Base-by-base conservation (phyloP, 2,797 vertebrate species). In the Hephaestus fuliginosus region DNA sequence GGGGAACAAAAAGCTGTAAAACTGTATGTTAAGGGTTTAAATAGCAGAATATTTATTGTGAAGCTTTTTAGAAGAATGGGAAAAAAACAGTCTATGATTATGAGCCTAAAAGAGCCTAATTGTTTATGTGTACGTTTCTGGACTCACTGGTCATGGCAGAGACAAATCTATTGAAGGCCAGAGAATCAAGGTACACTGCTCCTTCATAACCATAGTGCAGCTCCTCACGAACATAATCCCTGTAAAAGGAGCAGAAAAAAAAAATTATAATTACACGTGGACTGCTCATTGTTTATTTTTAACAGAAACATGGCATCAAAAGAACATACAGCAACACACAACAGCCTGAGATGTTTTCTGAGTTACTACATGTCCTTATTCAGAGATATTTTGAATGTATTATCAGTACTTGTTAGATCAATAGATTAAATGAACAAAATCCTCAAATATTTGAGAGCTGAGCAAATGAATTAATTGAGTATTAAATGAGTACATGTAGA, bases 141-240 rank as follows among this genome's bases (percentile, higher is more conserved):
- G 51, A 91, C 95, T 91, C 87, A 96, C 97, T 95, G 25, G 96
- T 95, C 36, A 97, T 91, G 0, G 95, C 89, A 39, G 96, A 95
- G 79, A 96, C 82, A 53, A 96, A 96, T 83, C 94, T 92, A 60
- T 94, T 93, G 66, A 97, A 93, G 7, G 94, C 94, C 20, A 90
- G 68, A 4, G 92, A 89, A 57, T 97, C 93, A 0, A 89, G 81
- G 82, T 95, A 96, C 51, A 96, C 86, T 0, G 94, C 75, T 4
- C 94, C 95, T 22, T 94, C 92, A 82, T 93, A 95, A 15, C 92
- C 91, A 0, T 78, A 83, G 22, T 93, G 93, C 86, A 96, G 82
- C 90, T 97, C 96, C 0, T 79, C 94, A 3, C 76, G 93, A 2
- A 97, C 82, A 55, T 96, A 97, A 68, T 96, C 96, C 91, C 97